phyloP scores from a whole-genome alignment of 2,113 vertebrate genomes.

The Misgurnus anguillicaudatus region DNA sequence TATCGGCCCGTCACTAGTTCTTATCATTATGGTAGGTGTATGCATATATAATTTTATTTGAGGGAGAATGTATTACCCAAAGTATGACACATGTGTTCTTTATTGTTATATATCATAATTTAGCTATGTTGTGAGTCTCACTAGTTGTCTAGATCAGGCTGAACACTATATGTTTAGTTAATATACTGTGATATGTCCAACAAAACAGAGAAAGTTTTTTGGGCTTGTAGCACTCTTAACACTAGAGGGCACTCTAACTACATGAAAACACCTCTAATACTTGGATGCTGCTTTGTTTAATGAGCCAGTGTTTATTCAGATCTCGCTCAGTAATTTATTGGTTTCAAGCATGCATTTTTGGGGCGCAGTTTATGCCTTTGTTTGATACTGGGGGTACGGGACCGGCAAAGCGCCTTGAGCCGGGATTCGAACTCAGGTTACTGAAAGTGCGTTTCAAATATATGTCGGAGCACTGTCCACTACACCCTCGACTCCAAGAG shows the following conservation, averaged over 20 bases:
- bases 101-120: background rate
- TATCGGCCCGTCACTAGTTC: background rate
- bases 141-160: background rate
- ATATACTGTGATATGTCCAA: background rate
- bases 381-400: too few species aligned
- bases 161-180: background rate
- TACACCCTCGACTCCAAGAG: too few species aligned
- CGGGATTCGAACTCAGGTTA: too few species aligned
- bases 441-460: too few species aligned
- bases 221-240: conserved; percentile 42
- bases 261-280: background rate
- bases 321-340: background rate
- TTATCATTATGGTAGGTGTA: background rate
- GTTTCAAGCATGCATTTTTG: background rate
- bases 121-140: background rate
- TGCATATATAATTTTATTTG: conserved; percentile 4
- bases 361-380: too few species aligned
- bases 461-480: too few species aligned
- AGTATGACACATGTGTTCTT: background rate
- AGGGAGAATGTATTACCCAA: background rate
- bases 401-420: too few species aligned
- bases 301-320: background rate
- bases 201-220: background rate
- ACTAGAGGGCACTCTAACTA: conserved; percentile 54
- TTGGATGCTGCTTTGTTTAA: background rate